Base-by-base conservation (phyloP, 35 echinoderm and acorn worm species). In the Heliocidaris tuberculata region DNA sequence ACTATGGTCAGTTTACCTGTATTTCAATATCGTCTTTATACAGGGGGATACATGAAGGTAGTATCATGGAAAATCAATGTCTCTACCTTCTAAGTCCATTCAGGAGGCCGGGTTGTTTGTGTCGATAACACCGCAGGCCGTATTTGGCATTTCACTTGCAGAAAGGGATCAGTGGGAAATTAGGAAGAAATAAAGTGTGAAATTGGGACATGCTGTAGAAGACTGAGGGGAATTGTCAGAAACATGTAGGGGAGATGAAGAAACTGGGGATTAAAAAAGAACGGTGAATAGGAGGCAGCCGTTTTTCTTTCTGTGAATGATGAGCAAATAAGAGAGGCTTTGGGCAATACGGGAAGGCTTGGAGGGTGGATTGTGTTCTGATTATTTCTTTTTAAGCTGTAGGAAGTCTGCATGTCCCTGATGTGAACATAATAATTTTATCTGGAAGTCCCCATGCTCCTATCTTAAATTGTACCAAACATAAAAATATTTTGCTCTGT, bases 111-210 rank as follows among this genome's bases (percentile, higher is more conserved):
- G 87, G 85, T 88, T 90, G 87, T 71, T 32, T 47, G 32, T 90
- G 48, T 13, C 49, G 59, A 50, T n/a, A 94, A 90, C 48, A 54
- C 47, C 24, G 24, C 48, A 48, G n/a, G 94, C 31, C 27, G 30
- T 31, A 88, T 48, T 48, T 27, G 48, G 48, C 65, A 78, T 78
- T 78, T 27, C 65, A 78, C 65, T 78, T 24, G 4, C 2, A n/a
- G 65, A 78, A 78, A 78, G 65, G 21, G 65, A 78, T 78, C 65
- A 78, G 65, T 8, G 0, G 17, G 27, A 24, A n/a, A 24, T 78
- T 19, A n/a, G 65, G 65, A n/a, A n/a, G 21, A 78, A 29, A 78
- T 78, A 78, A 78, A 78, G 65, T 78, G 65, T 78, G 65, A 94
- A 42, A 54, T 30, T 48, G 30, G 32, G 61, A 32, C 59, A 50